A percentile compares a stretch with the other conserved stretches of the same genome.
These are phyloP conservation scores for Graptemys geographica DNA, from an alignment of 2,797 vertebrate species.

Conservation along the genomic window DNA sequence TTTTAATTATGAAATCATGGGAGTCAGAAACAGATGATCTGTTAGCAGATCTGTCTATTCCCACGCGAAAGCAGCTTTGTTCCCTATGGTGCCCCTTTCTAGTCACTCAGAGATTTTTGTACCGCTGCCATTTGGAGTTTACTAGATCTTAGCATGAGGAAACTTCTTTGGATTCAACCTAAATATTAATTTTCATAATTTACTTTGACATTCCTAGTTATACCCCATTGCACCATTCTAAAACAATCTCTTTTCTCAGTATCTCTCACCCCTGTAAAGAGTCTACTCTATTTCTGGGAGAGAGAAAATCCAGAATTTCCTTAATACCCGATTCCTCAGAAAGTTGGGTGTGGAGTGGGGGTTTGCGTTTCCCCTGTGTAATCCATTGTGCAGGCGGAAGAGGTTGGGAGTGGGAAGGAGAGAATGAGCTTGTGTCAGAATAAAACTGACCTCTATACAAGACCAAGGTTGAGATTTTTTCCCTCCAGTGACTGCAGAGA, in stretches of 20 bases:
- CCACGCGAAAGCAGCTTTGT: not conserved
- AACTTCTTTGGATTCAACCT: constrained; percentile 1
- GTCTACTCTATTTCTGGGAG: not conserved
- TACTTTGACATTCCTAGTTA: not conserved
- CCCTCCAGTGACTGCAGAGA: not conserved
- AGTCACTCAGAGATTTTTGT: not conserved
- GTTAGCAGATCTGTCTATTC: not conserved
- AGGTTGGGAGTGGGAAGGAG: not conserved
- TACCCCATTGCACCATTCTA: not conserved
- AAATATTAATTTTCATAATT: not conserved
- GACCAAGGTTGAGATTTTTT: not conserved
- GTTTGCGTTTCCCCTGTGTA: not conserved
- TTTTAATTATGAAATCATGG: not conserved
- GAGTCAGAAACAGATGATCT: not conserved
- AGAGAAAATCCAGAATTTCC: not conserved
- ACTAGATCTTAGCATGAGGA: not conserved
- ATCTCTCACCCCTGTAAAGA: not conserved
- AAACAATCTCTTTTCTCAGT: not conserved
- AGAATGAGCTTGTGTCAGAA: not conserved
- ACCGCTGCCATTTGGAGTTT: not conserved
- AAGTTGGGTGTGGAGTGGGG: not conserved
- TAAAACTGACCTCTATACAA: not conserved
- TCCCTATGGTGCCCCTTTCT: not conserved
- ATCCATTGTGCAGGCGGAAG: not conserved
- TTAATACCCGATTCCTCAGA: not conserved